Evolutionary conservation across 2,113 vertebrate genomes (phyloP), one percentile per base, ranked within the genome.

Genomic region (Onychostruthus taczanowskii): DNA sequence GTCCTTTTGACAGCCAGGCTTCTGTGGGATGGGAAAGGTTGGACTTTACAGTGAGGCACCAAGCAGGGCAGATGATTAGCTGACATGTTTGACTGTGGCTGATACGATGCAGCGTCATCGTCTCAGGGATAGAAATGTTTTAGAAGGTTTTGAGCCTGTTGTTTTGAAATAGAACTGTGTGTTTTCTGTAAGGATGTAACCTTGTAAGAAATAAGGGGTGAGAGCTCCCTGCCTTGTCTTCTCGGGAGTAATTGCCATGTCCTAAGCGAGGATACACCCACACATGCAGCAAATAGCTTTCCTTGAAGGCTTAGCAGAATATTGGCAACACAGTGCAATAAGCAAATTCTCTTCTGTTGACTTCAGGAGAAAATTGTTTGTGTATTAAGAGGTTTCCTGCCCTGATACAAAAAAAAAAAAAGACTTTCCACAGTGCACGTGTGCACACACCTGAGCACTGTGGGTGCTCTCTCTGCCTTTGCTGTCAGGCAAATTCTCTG

Each of bases 381-480:
- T 89, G 43, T 50, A 9, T 56, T 39, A 31, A 56, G 49, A 66
- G 5, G 3, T 44, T 67, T 83, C 58, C n/a, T 13, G 1, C 23
- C 20, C 28, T 46, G 14, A 24, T 87, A 12, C 30, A 53, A 62
- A 58, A 62, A 49, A 58, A 62, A 49, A 68, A 58, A 58, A 18
- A 2, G 1, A 37, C 26, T 83, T 78, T 41, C 24, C 26, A 4
- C 4, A 55, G 33, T 0, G 0, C 26, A 20, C 3, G 0, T 24
- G n/a, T 2, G 1, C 8, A 7, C 16, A 11, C 7, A 22, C 30
- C 26, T 1, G 1, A 66, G 59, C 44, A 5, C 23, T 16, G 67
- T n/a, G 31, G 22, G 16, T 59, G 6, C 33, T 66, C 39, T 55
- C 33, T 62, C 44, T 56, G 4, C 31, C 68, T 69, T 49, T 46